These are phyloP conservation scores for Squalus acanthias DNA, from an alignment of 2,797 vertebrate species.

Conservation along the genomic window DNA sequence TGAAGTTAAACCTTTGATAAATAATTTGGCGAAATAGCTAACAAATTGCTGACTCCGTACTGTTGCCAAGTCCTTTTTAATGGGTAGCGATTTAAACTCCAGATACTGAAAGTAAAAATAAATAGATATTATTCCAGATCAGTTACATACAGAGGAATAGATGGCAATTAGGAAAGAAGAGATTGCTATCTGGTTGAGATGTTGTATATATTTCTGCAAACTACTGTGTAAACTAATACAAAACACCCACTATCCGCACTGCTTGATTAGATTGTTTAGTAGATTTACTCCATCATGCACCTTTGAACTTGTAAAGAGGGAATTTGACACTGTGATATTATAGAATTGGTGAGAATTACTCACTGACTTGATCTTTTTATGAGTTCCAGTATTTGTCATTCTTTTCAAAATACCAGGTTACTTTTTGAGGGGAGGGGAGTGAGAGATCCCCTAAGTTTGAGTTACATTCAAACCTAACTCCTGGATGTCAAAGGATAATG, in stretches of 20 bases:
- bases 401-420: not conserved
- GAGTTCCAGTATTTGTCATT: not conserved
- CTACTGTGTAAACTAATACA: not conserved
- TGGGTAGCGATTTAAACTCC: not conserved
- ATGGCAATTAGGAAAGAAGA: not conserved
- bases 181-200: not conserved
- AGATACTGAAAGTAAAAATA: not conserved
- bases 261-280: not conserved
- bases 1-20: not conserved
- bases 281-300: not conserved
- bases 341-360: not conserved
- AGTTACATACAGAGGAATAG: not conserved
- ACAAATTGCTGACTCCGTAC: not conserved
- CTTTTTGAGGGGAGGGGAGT: not conserved
- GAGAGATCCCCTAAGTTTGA: not conserved
- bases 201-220: not conserved
- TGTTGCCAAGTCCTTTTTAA: not conserved
- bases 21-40: not conserved
- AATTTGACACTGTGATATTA: not conserved
- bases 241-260: not conserved
- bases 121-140: not conserved
- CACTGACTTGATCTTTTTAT: not conserved
- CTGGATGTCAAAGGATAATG: not conserved
- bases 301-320: not conserved
- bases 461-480: no score